phyloP scores from a whole-genome alignment of 2,113 vertebrate genomes.

The Bubo blakistoni region DNA sequence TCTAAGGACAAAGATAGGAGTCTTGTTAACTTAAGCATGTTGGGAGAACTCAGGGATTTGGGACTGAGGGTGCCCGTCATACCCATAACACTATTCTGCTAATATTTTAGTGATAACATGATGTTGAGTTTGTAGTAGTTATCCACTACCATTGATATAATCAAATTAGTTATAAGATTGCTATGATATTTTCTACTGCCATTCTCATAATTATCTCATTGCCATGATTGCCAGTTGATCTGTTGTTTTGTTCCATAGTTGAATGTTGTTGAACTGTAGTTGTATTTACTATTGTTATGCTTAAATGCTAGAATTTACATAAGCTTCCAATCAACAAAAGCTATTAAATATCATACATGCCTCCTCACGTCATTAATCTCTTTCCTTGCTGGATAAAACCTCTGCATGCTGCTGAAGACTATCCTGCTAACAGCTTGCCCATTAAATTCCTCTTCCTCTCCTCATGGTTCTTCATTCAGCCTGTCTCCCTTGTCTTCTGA shows the following conservation, averaged over 20 bases:
- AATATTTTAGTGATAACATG: neutral
- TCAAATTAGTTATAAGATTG: neutral
- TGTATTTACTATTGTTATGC: neutral
- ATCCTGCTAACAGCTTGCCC: neutral
- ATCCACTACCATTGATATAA: neutral
- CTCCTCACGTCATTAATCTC: neutral
- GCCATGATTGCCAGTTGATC: neutral
- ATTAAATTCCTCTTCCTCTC: neutral
- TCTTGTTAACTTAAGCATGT: neutral
- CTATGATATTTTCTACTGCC: neutral
- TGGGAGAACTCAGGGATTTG: neutral
- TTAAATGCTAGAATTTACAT: neutral
- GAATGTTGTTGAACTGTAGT: neutral
- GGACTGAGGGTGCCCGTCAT: accelerated
- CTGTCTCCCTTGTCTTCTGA: neutral
- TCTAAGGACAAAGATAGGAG: neutral
- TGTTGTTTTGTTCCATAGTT: neutral
- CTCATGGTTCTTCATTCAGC: neutral
- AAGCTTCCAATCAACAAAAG: neutral
- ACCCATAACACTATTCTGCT: neutral
- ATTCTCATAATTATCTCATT: neutral
- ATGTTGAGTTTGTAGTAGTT: neutral
- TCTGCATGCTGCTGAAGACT: neutral
- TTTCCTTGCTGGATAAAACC: neutral
- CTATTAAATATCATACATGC: neutral